Conservation (phyloP, 2,797 vertebrate genomes). For the Propithecus perrieri region DNA sequence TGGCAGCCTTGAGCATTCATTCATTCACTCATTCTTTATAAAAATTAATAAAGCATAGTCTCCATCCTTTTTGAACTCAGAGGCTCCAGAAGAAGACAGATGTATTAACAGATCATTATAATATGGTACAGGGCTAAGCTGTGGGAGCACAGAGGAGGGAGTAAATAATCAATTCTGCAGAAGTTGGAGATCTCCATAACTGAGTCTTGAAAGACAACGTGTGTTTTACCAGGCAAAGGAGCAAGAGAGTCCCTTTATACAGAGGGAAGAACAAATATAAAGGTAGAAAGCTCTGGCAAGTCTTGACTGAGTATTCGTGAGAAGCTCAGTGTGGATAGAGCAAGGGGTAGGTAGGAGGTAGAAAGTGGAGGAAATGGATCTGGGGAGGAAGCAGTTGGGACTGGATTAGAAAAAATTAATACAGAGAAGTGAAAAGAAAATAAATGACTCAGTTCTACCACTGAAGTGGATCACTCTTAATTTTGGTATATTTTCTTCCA, state of each 20-base stretch:
- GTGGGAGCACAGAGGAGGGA: not conserved
- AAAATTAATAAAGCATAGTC: slow-evolving; percentile 10
- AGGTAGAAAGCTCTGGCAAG: not conserved
- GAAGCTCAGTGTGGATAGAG: not conserved
- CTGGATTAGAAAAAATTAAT: slow-evolving; percentile 8
- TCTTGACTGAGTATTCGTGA: not conserved
- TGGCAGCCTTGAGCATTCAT: slow-evolving; percentile 7
- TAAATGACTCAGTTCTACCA: not conserved
- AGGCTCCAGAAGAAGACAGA: not conserved
- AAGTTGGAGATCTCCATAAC: not conserved
- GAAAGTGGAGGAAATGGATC: not conserved
- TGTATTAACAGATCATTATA: not conserved
- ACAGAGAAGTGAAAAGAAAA: slow-evolving; percentile 38
- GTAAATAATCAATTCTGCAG: not conserved
- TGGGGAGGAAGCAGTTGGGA: not conserved
- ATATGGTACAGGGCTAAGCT: not conserved
- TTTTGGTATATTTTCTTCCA: slow-evolving; percentile 40
- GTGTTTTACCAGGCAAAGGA: not conserved
- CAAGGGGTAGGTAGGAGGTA: not conserved
- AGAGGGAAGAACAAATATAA: not conserved
- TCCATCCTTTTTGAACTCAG: not conserved
- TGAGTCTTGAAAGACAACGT: not conserved
- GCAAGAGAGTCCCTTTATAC: not conserved
- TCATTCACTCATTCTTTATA: slow-evolving; percentile 22
- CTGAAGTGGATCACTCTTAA: not conserved